Base-by-base conservation (phyloP, 2,888 invertebrate species). In the Meghimatium bilineatum region DNA sequence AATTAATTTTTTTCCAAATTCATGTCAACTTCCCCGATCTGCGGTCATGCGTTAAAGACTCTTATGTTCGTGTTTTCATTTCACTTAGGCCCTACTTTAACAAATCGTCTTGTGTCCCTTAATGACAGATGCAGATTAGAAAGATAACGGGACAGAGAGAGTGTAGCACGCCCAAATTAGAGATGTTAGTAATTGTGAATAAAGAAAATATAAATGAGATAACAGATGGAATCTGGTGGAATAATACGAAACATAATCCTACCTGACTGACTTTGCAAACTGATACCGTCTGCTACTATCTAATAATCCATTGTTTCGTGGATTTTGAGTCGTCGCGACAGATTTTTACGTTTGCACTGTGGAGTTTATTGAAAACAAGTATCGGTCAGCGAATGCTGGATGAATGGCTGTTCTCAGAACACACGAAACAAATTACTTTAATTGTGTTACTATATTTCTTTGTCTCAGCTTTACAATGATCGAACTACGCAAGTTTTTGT, bases 241-340 rank as follows among this genome's bases (percentile, higher is more conserved):
- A 23, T 63, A 63, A n/a, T 63, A n/a, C 5, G 60, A n/a, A 63
- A 63, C n/a, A n/a, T 63, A 63, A 63, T 63, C 60, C 60, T 63
- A 23, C 60, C 60, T 63, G 60, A n/a, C 60, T 63, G 60, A 0
- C n/a, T 6, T 23, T n/a, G 26, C 60, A n/a, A n/a, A n/a, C 12
- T 63, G n/a, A 63, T 63, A 63, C 12, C 60, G 26, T 8, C n/a
- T n/a, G 60, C n/a, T 63, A n/a, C n/a, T 12, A n/a, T 5, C 60
- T n/a, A 63, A 63, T 63, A n/a, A 63, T n/a, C n/a, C 26, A 63
- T 63, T 63, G 60, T 63, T 63, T n/a, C 60, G 60, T 63, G 23
- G n/a, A 63, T 63, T 63, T 63, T n/a, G 5, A 8, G n/a, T 6
- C 12, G 60, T 26, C 60, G n/a, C 6, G 60, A n/a, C 60, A 63